Evolutionary conservation across 2,113 vertebrate species (phyloP), one percentile per base, ranked within the genome.

Genomic region (Scalopus aquaticus): DNA sequence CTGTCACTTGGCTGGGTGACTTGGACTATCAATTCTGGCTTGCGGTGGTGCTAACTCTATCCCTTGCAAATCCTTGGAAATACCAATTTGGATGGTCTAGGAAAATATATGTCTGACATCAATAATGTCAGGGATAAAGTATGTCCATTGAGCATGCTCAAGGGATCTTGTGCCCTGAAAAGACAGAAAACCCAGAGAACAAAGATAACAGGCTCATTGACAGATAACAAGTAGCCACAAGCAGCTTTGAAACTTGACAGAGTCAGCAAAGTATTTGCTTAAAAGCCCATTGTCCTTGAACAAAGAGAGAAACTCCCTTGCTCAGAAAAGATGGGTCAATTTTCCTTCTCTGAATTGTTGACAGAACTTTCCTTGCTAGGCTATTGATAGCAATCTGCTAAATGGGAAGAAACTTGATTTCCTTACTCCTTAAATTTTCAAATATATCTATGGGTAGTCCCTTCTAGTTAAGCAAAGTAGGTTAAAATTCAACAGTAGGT

Each of bases 31-130:
- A 95, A 58, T 91, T 95, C 35, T 73, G 37, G 39, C 28, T 96
- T 96, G 95, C 16, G 65, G 30, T 62, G 30, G 12, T 81, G 51
- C 42, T 74, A 87, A 28, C 42, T 91, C 26, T 60, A 73, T 79
- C 70, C 42, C 65, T 96, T 88, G 19, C 11, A 97, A 97, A 96
- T 93, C 73, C 93, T 95, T 95, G 28, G 74, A 82, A 88, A 95
- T 95, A 82, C 35, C 81, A 77, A 54, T 89, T 93, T 95, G 82
- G 54, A 94, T 80, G 28, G 62, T 90, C 20, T 85, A 92, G 49
- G 73, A 96, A 90, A 78, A 95, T 64, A 80, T 51, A 95, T 80
- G 60, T 64, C 46, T 2, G 20, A 20, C 73, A 91, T 94, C 78
- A 94, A 80, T 78, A 93, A 95, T 95, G 35, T 90, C 54, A 92